Percentiles rank a stretch among this genome's conserved stretches.
Evolutionary conservation across 1,140 invertebrate genomes (phyloP).

Genomic region (Papilio helenus): DNA sequence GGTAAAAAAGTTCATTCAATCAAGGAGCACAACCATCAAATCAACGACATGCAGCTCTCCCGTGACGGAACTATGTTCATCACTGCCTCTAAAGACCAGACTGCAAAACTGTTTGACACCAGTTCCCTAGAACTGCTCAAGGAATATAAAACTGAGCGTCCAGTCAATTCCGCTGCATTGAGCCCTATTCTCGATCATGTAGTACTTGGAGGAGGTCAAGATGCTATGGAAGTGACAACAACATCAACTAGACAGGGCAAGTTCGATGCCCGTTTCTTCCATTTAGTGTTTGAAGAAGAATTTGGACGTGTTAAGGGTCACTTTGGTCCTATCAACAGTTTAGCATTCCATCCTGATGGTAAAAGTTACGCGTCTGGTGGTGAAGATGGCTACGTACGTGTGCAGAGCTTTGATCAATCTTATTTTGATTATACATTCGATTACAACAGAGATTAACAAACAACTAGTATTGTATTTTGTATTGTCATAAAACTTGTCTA

Average conservation of each 20-base stretch:
- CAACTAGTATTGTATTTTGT: constrained; percentile 39
- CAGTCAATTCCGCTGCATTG: constrained; percentile 98
- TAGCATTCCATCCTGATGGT: constrained; percentile 99
- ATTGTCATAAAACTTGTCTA: constrained; percentile 41
- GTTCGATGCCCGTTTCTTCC: constrained; percentile 99
- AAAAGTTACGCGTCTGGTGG: constrained; percentile 98
- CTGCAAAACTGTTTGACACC: constrained; percentile 96
- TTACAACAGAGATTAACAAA: constrained; percentile 84
- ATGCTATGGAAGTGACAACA: constrained; percentile 99
- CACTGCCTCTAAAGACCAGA: constrained; percentile 96
- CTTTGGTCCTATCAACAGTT: constrained; percentile 99
- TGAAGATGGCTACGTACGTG: constrained; percentile 98
- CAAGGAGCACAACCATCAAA: constrained; percentile 92
- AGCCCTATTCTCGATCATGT: constrained; percentile 98
- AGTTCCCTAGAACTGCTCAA: constrained; percentile 93
- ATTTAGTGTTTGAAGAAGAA: constrained; percentile 99
- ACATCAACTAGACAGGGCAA: constrained; percentile 97
- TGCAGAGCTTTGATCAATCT: constrained; percentile 97
- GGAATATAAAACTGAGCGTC: constrained; percentile 97
- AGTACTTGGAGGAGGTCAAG: constrained; percentile 97
- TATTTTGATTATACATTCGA: constrained; percentile 99
- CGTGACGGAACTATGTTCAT: constrained; percentile 98
- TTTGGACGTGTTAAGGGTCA: constrained; percentile 99
- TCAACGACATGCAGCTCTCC: constrained; percentile 98
- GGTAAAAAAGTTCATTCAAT: constrained; percentile 90